Evolutionary conservation across 2,797 vertebrate species (phyloP).

Genomic region (Centroberyx gerrardi): DNA sequence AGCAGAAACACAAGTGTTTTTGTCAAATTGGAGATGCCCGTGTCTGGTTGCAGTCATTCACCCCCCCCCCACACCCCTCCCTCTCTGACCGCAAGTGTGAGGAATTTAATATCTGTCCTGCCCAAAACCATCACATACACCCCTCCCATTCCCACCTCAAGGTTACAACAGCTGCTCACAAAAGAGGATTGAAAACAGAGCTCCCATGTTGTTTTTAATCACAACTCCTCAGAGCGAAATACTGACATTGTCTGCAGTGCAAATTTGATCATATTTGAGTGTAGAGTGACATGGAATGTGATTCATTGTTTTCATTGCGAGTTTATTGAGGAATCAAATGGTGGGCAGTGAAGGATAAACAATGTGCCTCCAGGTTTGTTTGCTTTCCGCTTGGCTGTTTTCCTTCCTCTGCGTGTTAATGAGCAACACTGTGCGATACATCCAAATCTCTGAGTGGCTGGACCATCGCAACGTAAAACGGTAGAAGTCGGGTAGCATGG

Average conservation of each 20-base stretch:
- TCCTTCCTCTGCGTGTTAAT: slow-evolving; percentile 55
- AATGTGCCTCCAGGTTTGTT: slow-evolving; percentile 68
- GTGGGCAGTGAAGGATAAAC: slow-evolving; percentile 52
- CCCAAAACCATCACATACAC: slow-evolving; percentile 52
- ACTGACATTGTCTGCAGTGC: slow-evolving; percentile 11
- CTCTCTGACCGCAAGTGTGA: slow-evolving; percentile 57
- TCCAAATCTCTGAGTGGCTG: slow-evolving; percentile 56
- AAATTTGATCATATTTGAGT: slow-evolving; percentile 54
- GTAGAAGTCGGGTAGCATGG: slow-evolving; percentile 31
- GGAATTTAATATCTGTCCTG: slow-evolving; percentile 72
- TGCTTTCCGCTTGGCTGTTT: slow-evolving; percentile 57
- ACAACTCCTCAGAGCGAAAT: slow-evolving; percentile 45
- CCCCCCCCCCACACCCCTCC: slow-evolving; percentile 29
- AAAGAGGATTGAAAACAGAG: slow-evolving; percentile 70
- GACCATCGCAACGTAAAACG: slow-evolving; percentile 31
- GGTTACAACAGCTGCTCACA: slow-evolving; percentile 70
- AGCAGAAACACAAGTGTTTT: slow-evolving; percentile 70
- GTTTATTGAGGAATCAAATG: slow-evolving; percentile 72
- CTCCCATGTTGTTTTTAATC: slow-evolving; percentile 60
- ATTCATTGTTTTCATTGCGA: slow-evolving; percentile 69
- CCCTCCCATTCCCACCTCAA: slow-evolving; percentile 50
- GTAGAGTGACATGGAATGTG: slow-evolving; percentile 58
- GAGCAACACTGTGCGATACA: slow-evolving; percentile 65
- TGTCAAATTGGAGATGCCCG: slow-evolving; percentile 58
- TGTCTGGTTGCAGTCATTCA: slow-evolving; percentile 64